Conservation (phyloP, 2,113 vertebrate genomes). For the Telmatochromis sp. region DNA sequence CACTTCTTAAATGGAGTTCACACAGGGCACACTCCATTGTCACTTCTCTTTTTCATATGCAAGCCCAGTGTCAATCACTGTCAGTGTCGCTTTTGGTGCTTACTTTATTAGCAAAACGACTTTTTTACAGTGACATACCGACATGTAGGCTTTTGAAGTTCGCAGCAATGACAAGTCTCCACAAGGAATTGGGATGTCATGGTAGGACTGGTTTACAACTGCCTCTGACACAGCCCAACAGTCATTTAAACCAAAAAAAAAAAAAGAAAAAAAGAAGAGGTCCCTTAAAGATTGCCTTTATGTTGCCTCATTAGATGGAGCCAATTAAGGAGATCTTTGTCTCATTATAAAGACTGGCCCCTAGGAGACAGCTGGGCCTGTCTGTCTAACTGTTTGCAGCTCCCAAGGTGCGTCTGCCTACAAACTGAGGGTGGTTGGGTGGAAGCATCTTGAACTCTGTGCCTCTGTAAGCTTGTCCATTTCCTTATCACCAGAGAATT, state of each 20-base stretch:
- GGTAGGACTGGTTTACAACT: not conserved
- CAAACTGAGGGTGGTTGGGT: not conserved
- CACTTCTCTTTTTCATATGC: not conserved
- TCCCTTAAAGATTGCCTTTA: conserved; percentile 67
- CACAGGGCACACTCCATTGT: not conserved
- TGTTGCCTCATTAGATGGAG: conserved; percentile 78
- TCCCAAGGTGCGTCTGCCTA: conserved; percentile 5
- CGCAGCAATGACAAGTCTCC: not conserved
- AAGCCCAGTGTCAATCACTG: not conserved
- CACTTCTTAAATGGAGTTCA: not conserved
- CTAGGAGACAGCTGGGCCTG: conserved; percentile 65
- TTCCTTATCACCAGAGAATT: conserved; percentile 5
- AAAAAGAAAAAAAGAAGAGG: not conserved
- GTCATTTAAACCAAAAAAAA: not conserved
- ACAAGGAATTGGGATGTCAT: not conserved
- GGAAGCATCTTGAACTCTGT: not conserved
- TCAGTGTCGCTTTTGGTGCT: not conserved
- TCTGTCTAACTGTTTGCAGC: conserved; percentile 35
- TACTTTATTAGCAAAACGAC: not conserved
- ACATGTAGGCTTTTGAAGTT: not conserved
- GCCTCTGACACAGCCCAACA: conserved; percentile 8
- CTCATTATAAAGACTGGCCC: conserved; percentile 75
- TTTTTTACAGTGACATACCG: not conserved
- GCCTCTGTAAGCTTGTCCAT: conserved; percentile 7
- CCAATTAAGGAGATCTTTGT: conserved; percentile 78